Evolutionary conservation across 2,888 invertebrate species (phyloP), one percentile per base, ranked within the genome.

Genomic region (Amorpha juglandis): DNA sequence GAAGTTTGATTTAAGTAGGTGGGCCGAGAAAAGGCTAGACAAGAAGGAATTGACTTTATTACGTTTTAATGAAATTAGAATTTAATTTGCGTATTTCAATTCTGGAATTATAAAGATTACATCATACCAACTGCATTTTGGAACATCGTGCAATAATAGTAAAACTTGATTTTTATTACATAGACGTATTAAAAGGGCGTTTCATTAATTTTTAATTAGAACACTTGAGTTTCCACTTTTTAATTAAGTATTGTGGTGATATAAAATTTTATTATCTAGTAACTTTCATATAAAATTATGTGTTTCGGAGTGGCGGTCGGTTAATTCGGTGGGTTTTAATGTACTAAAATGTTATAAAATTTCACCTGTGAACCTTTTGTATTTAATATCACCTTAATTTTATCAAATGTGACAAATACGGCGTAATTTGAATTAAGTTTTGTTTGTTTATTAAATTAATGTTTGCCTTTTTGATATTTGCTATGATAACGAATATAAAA

Each of bases 181-280:
- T 52, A 67, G 62, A 63, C 70, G 68, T 70, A 72, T 67, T 71
- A 70, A 33, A 58, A 72, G 38, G 66, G 72, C 35, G 70, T 71
- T 78, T 74, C 69, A 76, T 79, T 72, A 74, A 65, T 71, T 73
- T 79, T 78, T 78, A 79, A 78, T 75, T 73, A 74, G 70, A 70
- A 68, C 70, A 69, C 73, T 75, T 63, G 66, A 67, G 70, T 74
- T 72, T 71, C 71, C 71, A 75, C 55, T 33, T 67, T 76, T 78
- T 73, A 79, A 77, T 78, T 76, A 78, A 75, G 73, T 69, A 75
- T 74, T 79, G 78, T 79, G 74, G 74, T 69, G 68, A 58, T 71
- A 68, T 78, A 74, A 74, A 72, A 35, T 72, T 78, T 79, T 74
- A 78, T 62, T 63, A 53, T 64, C 27, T 47, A 35, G 19, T 64